Conservation (phyloP, 2,113 vertebrate species). For the Crotalus horridus region DNA sequence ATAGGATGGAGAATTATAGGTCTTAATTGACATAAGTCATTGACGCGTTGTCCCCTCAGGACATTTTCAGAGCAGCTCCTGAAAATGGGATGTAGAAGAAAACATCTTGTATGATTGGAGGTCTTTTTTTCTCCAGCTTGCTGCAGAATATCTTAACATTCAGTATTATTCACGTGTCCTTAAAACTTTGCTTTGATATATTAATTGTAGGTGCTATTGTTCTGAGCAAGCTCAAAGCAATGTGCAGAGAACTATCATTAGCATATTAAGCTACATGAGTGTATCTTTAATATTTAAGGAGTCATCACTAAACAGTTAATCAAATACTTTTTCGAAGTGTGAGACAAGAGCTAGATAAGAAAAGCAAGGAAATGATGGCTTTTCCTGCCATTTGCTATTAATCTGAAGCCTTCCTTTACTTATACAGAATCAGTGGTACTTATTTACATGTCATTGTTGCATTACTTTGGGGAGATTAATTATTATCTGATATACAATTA, state of each 20-base stretch:
- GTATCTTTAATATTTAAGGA: constrained; percentile 24
- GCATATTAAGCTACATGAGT: constrained; percentile 46
- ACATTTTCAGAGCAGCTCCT: not conserved
- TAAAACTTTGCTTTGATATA: not conserved
- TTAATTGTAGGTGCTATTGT: not conserved
- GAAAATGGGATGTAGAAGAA: not conserved
- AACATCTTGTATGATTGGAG: not conserved
- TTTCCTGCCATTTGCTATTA: constrained; percentile 1
- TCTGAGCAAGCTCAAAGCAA: not conserved
- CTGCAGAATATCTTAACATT: not conserved
- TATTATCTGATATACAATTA: not conserved
- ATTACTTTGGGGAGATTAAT: constrained; percentile 32
- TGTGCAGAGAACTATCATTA: constrained; percentile 7
- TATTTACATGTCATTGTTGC: not conserved
- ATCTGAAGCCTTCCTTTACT: constrained; percentile 1
- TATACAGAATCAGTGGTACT: not conserved
- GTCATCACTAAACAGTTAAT: constrained; percentile 1
- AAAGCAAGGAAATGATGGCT: constrained; percentile 16
- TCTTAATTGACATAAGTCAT: not conserved
- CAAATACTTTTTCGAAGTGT: not conserved
- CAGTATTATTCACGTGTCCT: not conserved
- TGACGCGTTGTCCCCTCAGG: not conserved
- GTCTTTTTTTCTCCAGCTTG: not conserved
- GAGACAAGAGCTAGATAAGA: not conserved
- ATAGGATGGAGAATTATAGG: not conserved